Conservation (phyloP, 2,113 vertebrate genomes). For the Calcarius ornatus region DNA sequence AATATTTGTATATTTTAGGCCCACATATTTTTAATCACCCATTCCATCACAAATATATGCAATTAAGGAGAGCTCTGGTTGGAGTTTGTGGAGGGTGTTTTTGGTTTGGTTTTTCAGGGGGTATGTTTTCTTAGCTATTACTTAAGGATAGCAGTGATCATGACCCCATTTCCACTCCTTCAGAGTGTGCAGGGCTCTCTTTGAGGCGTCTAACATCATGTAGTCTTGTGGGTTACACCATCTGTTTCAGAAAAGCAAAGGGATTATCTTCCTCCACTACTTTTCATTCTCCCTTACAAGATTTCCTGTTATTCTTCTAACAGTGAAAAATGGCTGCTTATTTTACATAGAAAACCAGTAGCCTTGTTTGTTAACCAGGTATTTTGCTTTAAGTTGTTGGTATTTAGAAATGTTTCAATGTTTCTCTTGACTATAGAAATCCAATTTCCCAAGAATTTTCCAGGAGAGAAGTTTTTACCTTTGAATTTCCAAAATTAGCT, state of each 20-base stretch:
- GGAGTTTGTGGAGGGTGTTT: not conserved
- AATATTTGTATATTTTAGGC: not conserved
- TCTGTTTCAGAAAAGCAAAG: not conserved
- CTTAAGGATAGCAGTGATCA: not conserved
- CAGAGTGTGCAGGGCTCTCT: not conserved
- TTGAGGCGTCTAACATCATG: not conserved
- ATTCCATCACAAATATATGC: not conserved
- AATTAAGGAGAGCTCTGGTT: not conserved
- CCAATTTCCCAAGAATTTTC: not conserved
- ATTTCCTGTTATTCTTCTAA: not conserved
- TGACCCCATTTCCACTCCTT: not conserved
- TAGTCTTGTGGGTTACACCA: not conserved
- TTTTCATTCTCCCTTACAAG: not conserved
- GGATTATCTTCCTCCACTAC: not conserved
- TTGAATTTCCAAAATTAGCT: not conserved
- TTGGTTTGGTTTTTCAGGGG: not conserved
- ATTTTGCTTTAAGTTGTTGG: not conserved
- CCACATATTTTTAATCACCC: not conserved
- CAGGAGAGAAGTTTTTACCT: not conserved
- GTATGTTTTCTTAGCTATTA: not conserved
- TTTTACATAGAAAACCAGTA: not conserved
- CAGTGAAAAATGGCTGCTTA: not conserved
- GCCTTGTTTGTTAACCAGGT: not conserved
- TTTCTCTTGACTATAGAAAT: not conserved
- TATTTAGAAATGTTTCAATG: not conserved